Base-by-base conservation (phyloP, 2,113 vertebrate species). In the Callithrix jacchus region DNA sequence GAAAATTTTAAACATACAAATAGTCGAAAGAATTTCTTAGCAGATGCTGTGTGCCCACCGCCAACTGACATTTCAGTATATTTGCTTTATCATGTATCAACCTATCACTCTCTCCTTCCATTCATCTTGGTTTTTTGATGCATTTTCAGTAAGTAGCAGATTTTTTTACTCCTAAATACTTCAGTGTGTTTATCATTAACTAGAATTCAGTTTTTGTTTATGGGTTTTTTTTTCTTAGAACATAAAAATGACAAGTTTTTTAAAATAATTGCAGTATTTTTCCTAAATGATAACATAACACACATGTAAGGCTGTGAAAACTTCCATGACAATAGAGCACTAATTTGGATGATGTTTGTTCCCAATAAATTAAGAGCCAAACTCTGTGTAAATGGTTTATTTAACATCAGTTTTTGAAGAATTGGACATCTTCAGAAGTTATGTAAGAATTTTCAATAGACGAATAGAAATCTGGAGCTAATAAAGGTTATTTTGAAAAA, bases 371-470 rank as follows among this genome's bases (percentile, higher is more conserved):
- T 45, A 82, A 93, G 91, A 92, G 58, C 61, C 35, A 74, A 45
- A 42, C 71, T 45, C 6, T n/a, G 16, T 92, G 2, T 42, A 66
- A n/a, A 35, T 83, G 3, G 70, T 68, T 71, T 82, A 58, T 13
- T 68, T 74, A 68, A 14, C 9, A n/a, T 88, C 25, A 85, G 13
- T 58, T 93, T 88, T 95, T 89, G 37, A 93, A 93, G 77, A 88
- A 70, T 54, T 91, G 37, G 56, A 91, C 25, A 79, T 83, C 89
- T 93, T 35, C n/a, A 85, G 68, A 92, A 87, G 52, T 88, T 76
- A 52, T 32, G 3, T 82, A 91, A 84, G 58, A 87, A 92, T 91
- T 93, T 86, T 95, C 2, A 93, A 86, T 37, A 85, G 54, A 86
- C 77, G 30, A 92, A 13, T 92, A 32, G 42, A 76, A 79, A 84